Evolutionary conservation across 2,797 vertebrate species (phyloP).

Genomic region (Urocyon cinereoargenteus): DNA sequence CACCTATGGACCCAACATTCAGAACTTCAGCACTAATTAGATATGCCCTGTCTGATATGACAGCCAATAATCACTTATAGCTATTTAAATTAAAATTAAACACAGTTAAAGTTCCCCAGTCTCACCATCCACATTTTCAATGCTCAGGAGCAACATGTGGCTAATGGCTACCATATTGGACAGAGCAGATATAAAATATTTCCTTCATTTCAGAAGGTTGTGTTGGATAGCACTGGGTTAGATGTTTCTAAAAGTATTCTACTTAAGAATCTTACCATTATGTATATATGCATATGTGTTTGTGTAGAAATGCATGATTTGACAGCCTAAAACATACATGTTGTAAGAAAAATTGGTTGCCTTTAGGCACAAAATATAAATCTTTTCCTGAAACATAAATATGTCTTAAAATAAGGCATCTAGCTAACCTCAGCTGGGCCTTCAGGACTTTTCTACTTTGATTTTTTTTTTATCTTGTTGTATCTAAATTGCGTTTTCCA

Average conservation of each 20-base stretch:
- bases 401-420: not conserved
- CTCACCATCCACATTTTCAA: not conserved
- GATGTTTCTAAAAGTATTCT: not conserved
- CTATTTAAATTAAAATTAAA: slow-evolving; percentile 15
- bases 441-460: not conserved
- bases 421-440: not conserved
- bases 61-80: not conserved
- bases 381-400: not conserved
- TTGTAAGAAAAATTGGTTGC: not conserved
- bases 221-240: not conserved
- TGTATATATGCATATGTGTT: not conserved
- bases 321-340: not conserved
- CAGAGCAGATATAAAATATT: not conserved
- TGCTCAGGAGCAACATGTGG: not conserved
- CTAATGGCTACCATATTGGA: not conserved
- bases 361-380: not conserved
- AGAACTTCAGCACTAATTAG: not conserved
- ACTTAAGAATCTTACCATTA: not conserved
- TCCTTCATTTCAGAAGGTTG: not conserved
- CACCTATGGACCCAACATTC: not conserved
- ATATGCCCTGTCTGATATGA: not conserved
- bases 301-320: not conserved
- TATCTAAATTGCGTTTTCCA: not conserved
- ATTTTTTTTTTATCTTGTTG: not conserved
- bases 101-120: not conserved